Percentiles rank a stretch among this genome's conserved stretches.
Conservation (phyloP, 2,797 vertebrate species). For the Muraenolepis orangiensis region DNA sequence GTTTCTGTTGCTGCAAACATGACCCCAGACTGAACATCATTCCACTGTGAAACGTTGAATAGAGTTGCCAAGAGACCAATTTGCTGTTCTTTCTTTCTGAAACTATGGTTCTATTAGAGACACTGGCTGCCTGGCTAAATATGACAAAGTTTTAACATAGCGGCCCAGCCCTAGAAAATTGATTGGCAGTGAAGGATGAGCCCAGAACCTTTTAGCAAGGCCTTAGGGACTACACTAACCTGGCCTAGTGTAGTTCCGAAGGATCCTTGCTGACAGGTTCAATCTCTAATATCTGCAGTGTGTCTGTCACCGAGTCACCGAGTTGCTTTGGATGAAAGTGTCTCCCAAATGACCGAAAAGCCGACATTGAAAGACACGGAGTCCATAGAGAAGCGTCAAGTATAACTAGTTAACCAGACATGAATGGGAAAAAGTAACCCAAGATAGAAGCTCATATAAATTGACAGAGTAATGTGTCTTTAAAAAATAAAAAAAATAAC, state of each 20-base stretch:
- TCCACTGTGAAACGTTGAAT: background rate
- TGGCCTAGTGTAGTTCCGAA: background rate
- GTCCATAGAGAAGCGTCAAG: background rate
- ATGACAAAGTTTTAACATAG: background rate
- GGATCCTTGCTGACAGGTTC: background rate
- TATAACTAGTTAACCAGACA: background rate
- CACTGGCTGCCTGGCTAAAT: background rate
- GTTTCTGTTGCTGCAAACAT: background rate
- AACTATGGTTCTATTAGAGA: background rate
- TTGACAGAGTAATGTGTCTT: background rate
- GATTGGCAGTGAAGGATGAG: too few species aligned
- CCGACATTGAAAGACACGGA: background rate
- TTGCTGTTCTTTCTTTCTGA: background rate
- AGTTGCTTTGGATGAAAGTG: background rate
- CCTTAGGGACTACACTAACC: too few species aligned
- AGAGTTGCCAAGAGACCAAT: background rate
- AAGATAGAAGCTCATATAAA: background rate
- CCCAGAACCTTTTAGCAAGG: too few species aligned
- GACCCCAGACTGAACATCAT: too few species aligned
- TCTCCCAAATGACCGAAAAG: background rate
- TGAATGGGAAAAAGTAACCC: background rate
- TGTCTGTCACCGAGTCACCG: too few species aligned
- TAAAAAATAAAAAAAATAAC: too few species aligned
- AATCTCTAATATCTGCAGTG: background rate
- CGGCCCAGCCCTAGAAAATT: too few species aligned